These are phyloP conservation scores for Cephus rjabovi DNA, from an alignment of 2,888 invertebrate genomes.

Conservation along the genomic window DNA sequence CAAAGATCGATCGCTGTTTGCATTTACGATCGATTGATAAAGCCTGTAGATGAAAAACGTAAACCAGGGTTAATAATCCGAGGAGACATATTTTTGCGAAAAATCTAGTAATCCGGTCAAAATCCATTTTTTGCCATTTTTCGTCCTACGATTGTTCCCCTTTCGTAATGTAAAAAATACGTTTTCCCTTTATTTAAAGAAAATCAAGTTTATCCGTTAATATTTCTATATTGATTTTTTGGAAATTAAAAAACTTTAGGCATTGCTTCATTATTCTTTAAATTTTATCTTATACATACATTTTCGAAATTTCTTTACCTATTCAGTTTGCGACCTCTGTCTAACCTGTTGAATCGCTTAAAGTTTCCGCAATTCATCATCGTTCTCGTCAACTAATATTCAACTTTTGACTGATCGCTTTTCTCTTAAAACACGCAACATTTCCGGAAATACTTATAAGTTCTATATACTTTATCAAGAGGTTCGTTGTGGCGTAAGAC, in stretches of 20 bases:
- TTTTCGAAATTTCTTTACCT: background rate
- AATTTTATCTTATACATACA: background rate
- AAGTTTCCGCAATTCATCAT: background rate
- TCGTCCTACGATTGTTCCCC: background rate
- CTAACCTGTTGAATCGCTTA: background rate
- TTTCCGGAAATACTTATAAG: background rate
- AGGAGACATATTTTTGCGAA: background rate
- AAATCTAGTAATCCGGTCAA: background rate
- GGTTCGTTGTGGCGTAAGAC: background rate
- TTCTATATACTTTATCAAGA: background rate
- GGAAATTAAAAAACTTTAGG: background rate
- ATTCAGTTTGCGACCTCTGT: background rate
- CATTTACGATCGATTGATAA: background rate
- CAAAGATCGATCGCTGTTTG: background rate
- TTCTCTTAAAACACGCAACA: background rate
- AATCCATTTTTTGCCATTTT: background rate
- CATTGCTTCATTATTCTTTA: background rate
- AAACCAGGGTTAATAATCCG: background rate
- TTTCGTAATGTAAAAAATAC: no score
- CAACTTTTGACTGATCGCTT: background rate
- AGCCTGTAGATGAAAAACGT: background rate
- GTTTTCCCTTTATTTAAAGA: no score
- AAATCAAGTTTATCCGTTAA: no score
- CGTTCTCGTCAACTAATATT: background rate
- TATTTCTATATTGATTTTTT: background rate